Conservation (phyloP, 2,888 invertebrate species). For the Siphlonurus alternatus region DNA sequence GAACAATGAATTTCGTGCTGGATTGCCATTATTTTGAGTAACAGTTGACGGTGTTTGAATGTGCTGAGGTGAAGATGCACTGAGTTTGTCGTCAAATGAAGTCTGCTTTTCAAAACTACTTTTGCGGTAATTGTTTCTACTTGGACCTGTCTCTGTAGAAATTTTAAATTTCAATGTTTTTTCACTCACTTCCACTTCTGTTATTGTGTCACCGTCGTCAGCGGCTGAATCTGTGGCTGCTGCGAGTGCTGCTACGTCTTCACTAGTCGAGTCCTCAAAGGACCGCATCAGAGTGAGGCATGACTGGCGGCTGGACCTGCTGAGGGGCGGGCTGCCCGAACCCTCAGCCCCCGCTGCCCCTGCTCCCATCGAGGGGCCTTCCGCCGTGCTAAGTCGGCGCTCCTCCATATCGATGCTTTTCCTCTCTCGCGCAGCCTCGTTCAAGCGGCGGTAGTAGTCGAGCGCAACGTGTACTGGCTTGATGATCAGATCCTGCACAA, state of each 20-base stretch:
- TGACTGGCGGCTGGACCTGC: slow-evolving; percentile 25
- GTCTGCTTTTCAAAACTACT: not conserved
- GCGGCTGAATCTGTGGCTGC: slow-evolving; percentile 13
- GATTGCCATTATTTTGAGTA: too few relatives aligned
- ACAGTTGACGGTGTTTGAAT: too few relatives aligned
- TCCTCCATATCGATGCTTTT: slow-evolving; percentile 28
- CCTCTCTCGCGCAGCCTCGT: slow-evolving; percentile 35
- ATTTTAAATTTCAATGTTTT: slow-evolving; percentile 60
- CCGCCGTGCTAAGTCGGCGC: slow-evolving; percentile 26
- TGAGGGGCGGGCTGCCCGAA: slow-evolving; percentile 36
- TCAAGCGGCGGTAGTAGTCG: slow-evolving; percentile 41
- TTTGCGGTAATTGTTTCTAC: not conserved
- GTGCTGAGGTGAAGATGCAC: not conserved
- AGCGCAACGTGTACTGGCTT: slow-evolving; percentile 41
- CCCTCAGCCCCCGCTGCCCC: slow-evolving; percentile 22
- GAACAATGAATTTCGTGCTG: not conserved
- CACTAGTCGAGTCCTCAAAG: slow-evolving; percentile 6
- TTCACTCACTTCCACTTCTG: slow-evolving; percentile 50
- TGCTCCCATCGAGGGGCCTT: slow-evolving; percentile 24
- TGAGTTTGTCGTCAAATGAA: not conserved
- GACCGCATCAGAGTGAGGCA: not conserved
- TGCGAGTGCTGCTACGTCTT: slow-evolving; percentile 2
- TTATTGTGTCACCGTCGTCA: slow-evolving; percentile 39
- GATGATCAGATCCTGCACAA: slow-evolving; percentile 41
- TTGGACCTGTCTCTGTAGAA: slow-evolving; percentile 36